Evolutionary conservation across 2,113 vertebrate genomes (phyloP).

Genomic region (Mola mola): DNA sequence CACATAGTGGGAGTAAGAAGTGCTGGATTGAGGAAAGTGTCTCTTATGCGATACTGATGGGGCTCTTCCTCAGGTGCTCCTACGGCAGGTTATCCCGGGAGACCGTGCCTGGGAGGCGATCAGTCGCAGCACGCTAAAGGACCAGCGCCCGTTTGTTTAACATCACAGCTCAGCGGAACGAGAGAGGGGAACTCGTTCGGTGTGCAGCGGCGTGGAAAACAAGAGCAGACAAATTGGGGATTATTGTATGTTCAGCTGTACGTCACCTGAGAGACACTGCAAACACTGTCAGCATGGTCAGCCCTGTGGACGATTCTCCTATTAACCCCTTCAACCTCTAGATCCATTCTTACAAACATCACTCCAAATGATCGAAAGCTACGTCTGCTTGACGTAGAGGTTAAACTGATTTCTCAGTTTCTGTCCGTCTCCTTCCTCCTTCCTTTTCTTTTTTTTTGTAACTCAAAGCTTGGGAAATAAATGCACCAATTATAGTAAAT

Average conservation of each 20-base stretch:
- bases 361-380: not conserved
- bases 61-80: slow-evolving; percentile 12
- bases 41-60: slow-evolving; percentile 23
- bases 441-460: no score
- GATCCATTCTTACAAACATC: not conserved
- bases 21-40: slow-evolving; percentile 31
- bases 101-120: no score
- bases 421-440: no score
- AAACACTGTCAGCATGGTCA: not conserved
- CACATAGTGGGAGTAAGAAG: slow-evolving; percentile 51
- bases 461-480: no score
- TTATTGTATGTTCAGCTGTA: slow-evolving; percentile 23
- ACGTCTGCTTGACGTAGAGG: no score
- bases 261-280: slow-evolving; percentile 23
- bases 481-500: no score
- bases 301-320: not conserved
- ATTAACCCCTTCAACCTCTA: no score
- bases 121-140: slow-evolving; percentile 11
- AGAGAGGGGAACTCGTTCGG: not conserved
- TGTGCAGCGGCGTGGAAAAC: slow-evolving; percentile 17
- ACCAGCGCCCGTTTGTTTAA: slow-evolving; percentile 21
- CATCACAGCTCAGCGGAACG: slow-evolving; percentile 27
- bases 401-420: no score
- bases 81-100: not conserved
- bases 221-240: slow-evolving; percentile 22